Evolutionary conservation across 2,888 invertebrate genomes (phyloP).

Genomic region (Stenodera caucasica): DNA sequence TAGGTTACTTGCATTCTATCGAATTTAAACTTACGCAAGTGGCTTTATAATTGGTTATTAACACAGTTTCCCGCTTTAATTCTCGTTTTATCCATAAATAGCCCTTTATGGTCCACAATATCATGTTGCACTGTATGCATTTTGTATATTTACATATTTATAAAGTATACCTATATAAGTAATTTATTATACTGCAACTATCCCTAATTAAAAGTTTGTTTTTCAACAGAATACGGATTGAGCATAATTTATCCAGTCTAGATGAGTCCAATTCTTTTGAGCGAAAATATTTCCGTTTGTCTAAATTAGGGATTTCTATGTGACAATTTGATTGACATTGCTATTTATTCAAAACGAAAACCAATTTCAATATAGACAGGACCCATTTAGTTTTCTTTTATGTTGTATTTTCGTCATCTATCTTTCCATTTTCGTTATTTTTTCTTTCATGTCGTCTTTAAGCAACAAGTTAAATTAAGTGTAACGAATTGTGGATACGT

Average conservation of each 20-base stretch:
- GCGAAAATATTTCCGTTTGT: background rate
- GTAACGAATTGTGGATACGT: conserved; percentile 12
- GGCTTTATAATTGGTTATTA: background rate
- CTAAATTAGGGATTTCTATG: conserved; percentile 6
- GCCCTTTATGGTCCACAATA: background rate
- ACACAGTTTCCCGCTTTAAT: background rate
- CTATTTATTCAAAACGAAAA: conserved; percentile 15
- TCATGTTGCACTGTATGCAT: background rate
- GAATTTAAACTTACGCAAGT: too few relatives aligned
- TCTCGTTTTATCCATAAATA: background rate
- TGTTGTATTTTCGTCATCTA: background rate
- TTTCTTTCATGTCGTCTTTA: background rate
- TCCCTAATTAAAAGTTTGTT: background rate
- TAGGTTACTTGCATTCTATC: too few relatives aligned
- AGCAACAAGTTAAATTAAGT: conserved; percentile 29
- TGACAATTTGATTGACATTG: conserved; percentile 22
- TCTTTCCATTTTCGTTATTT: background rate
- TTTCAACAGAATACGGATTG: too few relatives aligned
- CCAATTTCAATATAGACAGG: conserved; percentile 20
- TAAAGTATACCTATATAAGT: background rate
- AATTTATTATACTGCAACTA: background rate
- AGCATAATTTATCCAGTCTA: too few relatives aligned
- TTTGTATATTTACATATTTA: background rate
- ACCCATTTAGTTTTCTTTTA: background rate
- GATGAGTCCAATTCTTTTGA: too few relatives aligned